A percentile compares a stretch with the other conserved stretches of the same genome.
Evolutionary conservation across 2,888 invertebrate species (phyloP).

Genomic region (Drosophila ustulata): DNA sequence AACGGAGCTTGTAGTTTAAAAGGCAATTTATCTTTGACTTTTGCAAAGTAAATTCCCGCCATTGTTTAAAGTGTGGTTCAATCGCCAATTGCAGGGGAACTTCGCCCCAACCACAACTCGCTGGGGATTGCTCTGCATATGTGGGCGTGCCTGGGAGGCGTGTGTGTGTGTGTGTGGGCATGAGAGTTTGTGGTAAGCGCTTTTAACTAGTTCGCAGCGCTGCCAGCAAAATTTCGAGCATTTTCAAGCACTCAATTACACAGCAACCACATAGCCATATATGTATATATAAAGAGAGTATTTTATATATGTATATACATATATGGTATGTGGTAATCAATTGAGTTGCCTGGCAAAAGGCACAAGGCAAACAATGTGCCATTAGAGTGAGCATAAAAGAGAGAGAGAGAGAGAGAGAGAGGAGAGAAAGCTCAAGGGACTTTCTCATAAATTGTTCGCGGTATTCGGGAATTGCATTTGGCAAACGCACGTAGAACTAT

Average conservation of each 20-base stretch:
- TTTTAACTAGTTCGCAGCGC: constrained; percentile 68
- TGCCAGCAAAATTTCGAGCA: constrained; percentile 57
- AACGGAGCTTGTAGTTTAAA: constrained; percentile 76
- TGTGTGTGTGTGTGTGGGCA: not conserved
- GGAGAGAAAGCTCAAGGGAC: constrained; percentile 25
- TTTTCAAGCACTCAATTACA: constrained; percentile 75
- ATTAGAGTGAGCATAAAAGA: constrained; percentile 8
- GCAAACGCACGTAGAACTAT: constrained; percentile 75
- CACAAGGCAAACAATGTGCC: constrained; percentile 54
- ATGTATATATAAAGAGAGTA: constrained; percentile 9
- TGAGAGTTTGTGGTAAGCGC: constrained; percentile 51
- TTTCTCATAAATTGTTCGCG: constrained; percentile 74
- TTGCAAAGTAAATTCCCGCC: constrained; percentile 71
- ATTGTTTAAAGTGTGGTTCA: constrained; percentile 71
- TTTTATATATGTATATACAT: constrained; percentile 6
- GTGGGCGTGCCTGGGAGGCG: constrained; percentile 6
- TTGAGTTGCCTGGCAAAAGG: constrained; percentile 63
- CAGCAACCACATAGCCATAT: constrained; percentile 33
- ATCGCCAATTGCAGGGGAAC: constrained; percentile 17
- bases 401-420: not conserved
- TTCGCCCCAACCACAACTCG: constrained; percentile 1
- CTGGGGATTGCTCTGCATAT: constrained; percentile 16
- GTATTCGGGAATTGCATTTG: constrained; percentile 71
- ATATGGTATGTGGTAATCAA: constrained; percentile 50
- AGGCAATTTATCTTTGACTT: constrained; percentile 80